Evolutionary conservation across 64 coral and sea anemone species (phyloP).

Genomic region (Pocillopora verrucosa): DNA sequence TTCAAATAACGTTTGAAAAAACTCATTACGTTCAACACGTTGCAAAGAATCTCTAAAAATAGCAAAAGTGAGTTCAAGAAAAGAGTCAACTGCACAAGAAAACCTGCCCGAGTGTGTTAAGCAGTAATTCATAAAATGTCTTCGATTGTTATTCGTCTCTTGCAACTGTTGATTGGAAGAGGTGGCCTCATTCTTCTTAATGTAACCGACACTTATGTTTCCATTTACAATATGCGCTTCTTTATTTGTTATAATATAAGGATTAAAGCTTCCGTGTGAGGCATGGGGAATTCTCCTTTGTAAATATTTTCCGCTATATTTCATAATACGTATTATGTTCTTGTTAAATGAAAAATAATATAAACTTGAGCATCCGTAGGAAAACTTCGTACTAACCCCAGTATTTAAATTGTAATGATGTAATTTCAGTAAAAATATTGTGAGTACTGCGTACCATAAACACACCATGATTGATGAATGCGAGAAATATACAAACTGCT

Average conservation of each 20-base stretch:
- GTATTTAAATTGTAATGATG: no score
- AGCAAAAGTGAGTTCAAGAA: conserved; percentile 55
- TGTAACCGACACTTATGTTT: conserved; percentile 22
- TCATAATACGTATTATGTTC: no score
- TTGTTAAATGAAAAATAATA: no score
- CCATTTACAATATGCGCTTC: conserved; percentile 54
- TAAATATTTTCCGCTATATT: no score
- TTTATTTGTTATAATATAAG: conserved; percentile 49
- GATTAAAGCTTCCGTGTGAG: no score
- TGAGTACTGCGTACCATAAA: no score
- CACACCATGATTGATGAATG: no score
- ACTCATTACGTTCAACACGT: conserved; percentile 29
- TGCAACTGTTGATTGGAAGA: conserved; percentile 21
- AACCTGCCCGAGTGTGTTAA: conserved; percentile 46
- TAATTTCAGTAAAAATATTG: no score
- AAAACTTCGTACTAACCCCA: no score
- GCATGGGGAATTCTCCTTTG: no score
- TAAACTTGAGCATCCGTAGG: no score
- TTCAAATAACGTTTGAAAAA: conserved; percentile 43
- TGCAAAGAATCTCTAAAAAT: conserved; percentile 21
- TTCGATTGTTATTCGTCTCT: conserved; percentile 13
- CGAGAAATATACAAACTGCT: no score
- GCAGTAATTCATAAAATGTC: conserved; percentile 45
- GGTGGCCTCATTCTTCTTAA: not conserved
- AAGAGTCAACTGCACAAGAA: conserved; percentile 59